Evolutionary conservation across 30 jellyfish, hydroid and myxozoan genomes (phyloP).

Genomic region (Aurelia aurita complex sp. Pacific): DNA sequence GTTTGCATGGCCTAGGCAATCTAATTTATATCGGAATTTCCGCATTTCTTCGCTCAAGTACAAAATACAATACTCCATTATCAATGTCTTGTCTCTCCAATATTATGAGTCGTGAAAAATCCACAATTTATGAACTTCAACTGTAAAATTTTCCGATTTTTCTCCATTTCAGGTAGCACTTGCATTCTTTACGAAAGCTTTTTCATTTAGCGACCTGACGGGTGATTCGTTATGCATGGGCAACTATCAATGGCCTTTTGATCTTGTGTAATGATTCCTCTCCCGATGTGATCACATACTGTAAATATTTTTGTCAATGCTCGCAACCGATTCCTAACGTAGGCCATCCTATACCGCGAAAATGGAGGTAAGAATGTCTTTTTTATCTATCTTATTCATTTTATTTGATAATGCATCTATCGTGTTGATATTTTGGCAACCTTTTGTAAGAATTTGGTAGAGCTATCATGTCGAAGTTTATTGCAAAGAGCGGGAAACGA

Average conservation of each 20-base stretch:
- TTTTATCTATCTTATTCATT: neutral
- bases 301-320: conserved; percentile 61
- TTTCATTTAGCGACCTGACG: neutral
- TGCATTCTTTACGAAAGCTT: too few species aligned
- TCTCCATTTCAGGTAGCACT: too few species aligned
- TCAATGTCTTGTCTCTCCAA: too few species aligned
- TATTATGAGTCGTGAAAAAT: too few species aligned
- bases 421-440: too few species aligned
- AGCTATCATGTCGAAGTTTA: too few species aligned
- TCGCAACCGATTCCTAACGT: conserved; percentile 46
- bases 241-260: conserved; percentile 38
- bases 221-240: conserved; percentile 48
- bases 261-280: conserved; percentile 66
- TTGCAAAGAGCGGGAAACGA: too few species aligned
- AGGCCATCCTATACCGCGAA: conserved; percentile 61
- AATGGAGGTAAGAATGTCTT: conserved; percentile 52
- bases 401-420: too few species aligned
- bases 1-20: conserved; percentile 9
- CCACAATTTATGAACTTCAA: too few species aligned
- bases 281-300: conserved; percentile 56
- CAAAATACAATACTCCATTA: neutral
- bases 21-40: neutral
- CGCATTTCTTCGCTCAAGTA: neutral
- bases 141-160: too few species aligned
- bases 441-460: too few species aligned